A percentile compares a stretch with the other conserved stretches of the same genome.
phyloP scores from a whole-genome alignment of 2,888 invertebrate species.

The Polyommatus iphigenia region DNA sequence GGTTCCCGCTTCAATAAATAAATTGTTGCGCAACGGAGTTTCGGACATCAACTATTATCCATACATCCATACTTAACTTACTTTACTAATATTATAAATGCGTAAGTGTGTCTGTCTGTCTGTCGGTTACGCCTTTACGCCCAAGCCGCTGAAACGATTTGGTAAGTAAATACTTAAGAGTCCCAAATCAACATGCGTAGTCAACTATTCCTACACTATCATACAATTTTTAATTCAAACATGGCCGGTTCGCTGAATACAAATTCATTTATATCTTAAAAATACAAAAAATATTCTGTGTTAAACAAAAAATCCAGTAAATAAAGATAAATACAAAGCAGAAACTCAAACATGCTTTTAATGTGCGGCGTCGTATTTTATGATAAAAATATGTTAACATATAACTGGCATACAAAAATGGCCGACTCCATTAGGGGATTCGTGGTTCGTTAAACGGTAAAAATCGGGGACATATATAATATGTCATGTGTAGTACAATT shows the following conservation, averaged over 20 bases:
- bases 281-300: neutral
- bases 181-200: no score
- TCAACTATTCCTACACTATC: no score
- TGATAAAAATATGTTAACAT: constrained; percentile 22
- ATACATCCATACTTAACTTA: no score
- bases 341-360: neutral
- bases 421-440: constrained; percentile 8
- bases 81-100: no score
- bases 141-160: no score
- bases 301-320: neutral
- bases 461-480: constrained; percentile 2
- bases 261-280: neutral
- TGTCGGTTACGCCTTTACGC: no score
- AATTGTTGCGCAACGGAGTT: no score
- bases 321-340: neutral
- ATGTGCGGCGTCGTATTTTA: neutral
- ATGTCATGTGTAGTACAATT: neutral
- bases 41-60: no score
- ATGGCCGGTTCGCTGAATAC: neutral
- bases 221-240: no score
- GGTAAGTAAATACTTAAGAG: no score
- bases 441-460: constrained; percentile 15
- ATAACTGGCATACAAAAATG: constrained; percentile 10
- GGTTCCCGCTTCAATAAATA: no score
- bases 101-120: no score